A percentile compares a stretch with the other conserved stretches of the same genome.
These are phyloP conservation scores for Agonopterix arenella DNA, from an alignment of 2,888 invertebrate species.

Conservation along the genomic window DNA sequence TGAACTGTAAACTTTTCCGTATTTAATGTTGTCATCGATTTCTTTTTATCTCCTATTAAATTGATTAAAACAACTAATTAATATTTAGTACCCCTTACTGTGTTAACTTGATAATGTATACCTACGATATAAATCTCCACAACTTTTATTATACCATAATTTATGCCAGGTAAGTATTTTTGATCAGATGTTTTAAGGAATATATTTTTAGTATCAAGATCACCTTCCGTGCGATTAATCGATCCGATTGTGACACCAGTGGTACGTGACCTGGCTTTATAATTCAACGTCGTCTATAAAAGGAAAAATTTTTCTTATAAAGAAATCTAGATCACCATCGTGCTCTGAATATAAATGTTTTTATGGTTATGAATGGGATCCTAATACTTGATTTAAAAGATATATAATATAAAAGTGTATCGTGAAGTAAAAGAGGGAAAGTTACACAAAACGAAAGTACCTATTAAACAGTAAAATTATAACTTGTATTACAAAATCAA, in stretches of 20 bases:
- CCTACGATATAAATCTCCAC: not conserved
- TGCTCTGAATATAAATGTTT: not conserved
- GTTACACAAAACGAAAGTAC: not conserved
- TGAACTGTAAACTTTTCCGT: too few species aligned
- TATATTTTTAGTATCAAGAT: conserved; percentile 10
- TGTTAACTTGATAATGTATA: not conserved
- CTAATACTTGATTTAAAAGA: not conserved
- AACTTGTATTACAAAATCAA: conserved; percentile 5
- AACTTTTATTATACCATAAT: not conserved
- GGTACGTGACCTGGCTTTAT: conserved; percentile 23
- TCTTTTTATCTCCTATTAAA: too few species aligned
- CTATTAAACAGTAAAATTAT: conserved; percentile 3
- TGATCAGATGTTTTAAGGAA: not conserved
- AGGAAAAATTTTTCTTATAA: conserved; percentile 17
- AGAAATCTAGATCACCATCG: conserved; percentile 11
- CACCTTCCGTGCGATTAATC: conserved; percentile 26
- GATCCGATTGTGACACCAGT: conserved; percentile 25
- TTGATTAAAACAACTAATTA: not conserved
- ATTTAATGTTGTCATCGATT: too few species aligned
- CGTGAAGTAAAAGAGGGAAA: not conserved
- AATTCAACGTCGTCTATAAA: conserved; percentile 16
- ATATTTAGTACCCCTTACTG: not conserved
- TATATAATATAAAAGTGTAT: not conserved
- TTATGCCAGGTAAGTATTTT: not conserved
- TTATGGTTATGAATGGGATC: too few species aligned